These are phyloP conservation scores for Aplysina aerophoba DNA, from an alignment of 37 sponge, comb jelly and placozoan species.

Conservation along the genomic window DNA sequence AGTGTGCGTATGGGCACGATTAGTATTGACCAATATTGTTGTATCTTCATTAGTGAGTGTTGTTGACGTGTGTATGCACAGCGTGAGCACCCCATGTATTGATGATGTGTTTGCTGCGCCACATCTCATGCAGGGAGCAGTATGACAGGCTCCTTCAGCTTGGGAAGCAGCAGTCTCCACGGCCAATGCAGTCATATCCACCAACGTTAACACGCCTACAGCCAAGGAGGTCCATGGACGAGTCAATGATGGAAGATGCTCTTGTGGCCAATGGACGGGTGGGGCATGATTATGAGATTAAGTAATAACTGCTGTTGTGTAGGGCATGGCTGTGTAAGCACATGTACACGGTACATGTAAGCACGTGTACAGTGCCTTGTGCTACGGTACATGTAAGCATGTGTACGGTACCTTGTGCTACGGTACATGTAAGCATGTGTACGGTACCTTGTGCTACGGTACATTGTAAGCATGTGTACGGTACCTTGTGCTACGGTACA, in stretches of 20 bases:
- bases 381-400: too few species aligned
- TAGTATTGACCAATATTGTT: slow-evolving; percentile 19
- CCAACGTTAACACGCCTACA: slow-evolving; percentile 12
- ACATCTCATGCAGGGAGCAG: slow-evolving; percentile 18
- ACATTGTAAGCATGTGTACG: too few species aligned
- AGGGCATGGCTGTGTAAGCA: too few species aligned
- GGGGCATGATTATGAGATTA: too few species aligned
- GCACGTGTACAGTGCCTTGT: too few species aligned
- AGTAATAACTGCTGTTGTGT: too few species aligned
- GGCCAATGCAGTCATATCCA: neutral
- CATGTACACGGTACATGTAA: too few species aligned
- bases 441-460: too few species aligned
- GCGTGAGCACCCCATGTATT: neutral
- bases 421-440: too few species aligned
- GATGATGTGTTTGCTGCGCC: neutral
- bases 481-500: too few species aligned
- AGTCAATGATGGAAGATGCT: slow-evolving; percentile 6
- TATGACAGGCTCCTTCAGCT: neutral
- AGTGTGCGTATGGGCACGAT: slow-evolving; percentile 10
- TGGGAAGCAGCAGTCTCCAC: neutral
- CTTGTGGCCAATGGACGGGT: too few species aligned
- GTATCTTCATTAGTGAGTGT: neutral
- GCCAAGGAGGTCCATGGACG: neutral
- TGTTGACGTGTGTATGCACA: neutral
- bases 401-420: too few species aligned